Evolutionary conservation across 2,113 vertebrate species (phyloP), one percentile per base, ranked within the genome.

Genomic region (Coptodon rendalli): DNA sequence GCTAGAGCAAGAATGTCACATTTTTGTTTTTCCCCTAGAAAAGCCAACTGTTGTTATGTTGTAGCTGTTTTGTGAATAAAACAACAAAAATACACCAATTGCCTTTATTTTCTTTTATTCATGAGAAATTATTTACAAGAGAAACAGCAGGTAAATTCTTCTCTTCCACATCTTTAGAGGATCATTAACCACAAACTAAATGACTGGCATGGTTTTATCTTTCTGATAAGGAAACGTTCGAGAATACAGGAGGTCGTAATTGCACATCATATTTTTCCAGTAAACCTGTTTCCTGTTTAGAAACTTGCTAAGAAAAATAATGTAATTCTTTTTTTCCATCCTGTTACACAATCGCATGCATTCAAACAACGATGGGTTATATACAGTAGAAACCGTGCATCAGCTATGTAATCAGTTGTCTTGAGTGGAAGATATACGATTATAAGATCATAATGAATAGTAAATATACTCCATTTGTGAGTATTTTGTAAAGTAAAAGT

Each of bases 41-140:
- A 59, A 87, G 40, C 17, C 17, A 38, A 80, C 22, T 56, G 80
- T 91, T 66, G 82, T 91, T 59, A 5, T 84, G 88, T 90, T 80
- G 6, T 40, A 7, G 16, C 63, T 76, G 14, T 92, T 94, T 95
- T 91, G 87, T 90, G 89, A 96, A 94, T 94, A 95, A 95, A 95
- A 94, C 4, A 1, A 71, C 9, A 61, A 38, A 19, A 76, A 85
- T 2, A 78, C 10, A 54, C 2, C 2, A 6, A 2, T 1, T 68
- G 13, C 3, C 19, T 84, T 11, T 6, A 29, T 45, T 80, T 79
- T 11, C 3, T 9, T 91, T 94, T 86, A 83, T 90, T 93, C 2
- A 56, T 48, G 9, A 34, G 5, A 1, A 38, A 5, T 73, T 14
- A 6, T 43, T 14, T 38, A 82, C 45, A 66, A 79, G 5, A 53